Base-by-base conservation (phyloP, 2,888 invertebrate genomes). In the Didymodactylos carnosus region DNA sequence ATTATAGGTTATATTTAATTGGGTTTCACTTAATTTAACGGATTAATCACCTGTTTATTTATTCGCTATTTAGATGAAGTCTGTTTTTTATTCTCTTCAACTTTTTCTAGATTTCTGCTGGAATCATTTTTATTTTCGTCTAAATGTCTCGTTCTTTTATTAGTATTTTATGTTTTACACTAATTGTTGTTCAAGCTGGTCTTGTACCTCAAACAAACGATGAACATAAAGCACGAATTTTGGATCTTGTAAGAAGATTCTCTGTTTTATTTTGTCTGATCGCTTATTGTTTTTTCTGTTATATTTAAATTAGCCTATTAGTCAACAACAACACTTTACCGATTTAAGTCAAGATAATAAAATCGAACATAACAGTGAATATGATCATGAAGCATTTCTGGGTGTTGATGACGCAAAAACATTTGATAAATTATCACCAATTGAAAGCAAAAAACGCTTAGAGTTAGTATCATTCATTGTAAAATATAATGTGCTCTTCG, bases 321-420 rank as follows among this genome's bases (percentile, higher is more conserved):
- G 89, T 77, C 88, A 90, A 77, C 87, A 88, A 73, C 89, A 90
- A 77, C 94, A 75, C 40, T 73, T 69, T 41, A 16, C 51, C 39
- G 71, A 74, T 49, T n/a, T 25, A 39, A 53, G 71, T 27, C 19
- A 69, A 5, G 73, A 73, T 70, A 39, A 73, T 41, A 49, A 35
- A 73, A 27, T 46, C 6, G 73, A 73, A 41, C 75, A 75, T 27
- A 75, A 75, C 41, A 72, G 49, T 25, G 75, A 72, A 11, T 75
- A 72, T 72, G 75, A 75, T 69, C 75, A 75, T 43, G 75, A 75
- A 69, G 75, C 75, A 46, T 75, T 75, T 72, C 39, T 75, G 13
- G 75, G 75, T 11, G 43, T 43, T 72, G 72, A 62, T 49, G 72
- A 75, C 46, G 72, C 72, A 27, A 72, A 75, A 70, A 53, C 69